phyloP scores from a whole-genome alignment of 2,113 vertebrate species.

The Pseudopipra pipra region DNA sequence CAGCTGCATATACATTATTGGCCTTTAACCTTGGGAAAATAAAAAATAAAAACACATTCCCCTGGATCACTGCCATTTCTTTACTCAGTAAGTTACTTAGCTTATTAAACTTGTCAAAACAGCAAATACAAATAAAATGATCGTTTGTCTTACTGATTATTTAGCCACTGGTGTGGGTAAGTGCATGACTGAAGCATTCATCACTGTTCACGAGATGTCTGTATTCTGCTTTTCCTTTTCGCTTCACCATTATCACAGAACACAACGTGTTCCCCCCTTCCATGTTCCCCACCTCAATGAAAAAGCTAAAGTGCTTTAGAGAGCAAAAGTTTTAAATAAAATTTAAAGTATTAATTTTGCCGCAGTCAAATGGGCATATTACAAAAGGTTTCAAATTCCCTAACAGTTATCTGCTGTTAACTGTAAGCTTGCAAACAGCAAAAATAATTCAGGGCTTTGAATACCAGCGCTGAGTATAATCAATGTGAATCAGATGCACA shows the following conservation, averaged over 20 bases:
- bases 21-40: neutral
- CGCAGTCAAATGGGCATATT: neutral
- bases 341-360: conserved; percentile 2
- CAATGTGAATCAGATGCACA: conserved; percentile 63
- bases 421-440: conserved; percentile 48
- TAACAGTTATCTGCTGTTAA: conserved; percentile 28
- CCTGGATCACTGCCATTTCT: neutral
- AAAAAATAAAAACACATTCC: neutral
- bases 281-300: fast-evolving
- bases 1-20: neutral
- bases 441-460: conserved; percentile 60
- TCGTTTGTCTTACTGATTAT: conserved; percentile 6
- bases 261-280: fast-evolving
- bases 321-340: neutral
- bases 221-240: neutral
- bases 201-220: neutral
- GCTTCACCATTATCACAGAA: neutral
- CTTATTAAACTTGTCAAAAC: conserved; percentile 21
- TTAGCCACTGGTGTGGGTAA: neutral
- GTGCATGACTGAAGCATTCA: neutral
- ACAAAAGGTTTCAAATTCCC: conserved; percentile 37
- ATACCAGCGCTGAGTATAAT: conserved; percentile 34
- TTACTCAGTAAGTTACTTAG: neutral
- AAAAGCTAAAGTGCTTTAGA: neutral
- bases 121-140: neutral